phyloP scores from a whole-genome alignment of 2,888 invertebrate species.

The Pseudoips prasinana region DNA sequence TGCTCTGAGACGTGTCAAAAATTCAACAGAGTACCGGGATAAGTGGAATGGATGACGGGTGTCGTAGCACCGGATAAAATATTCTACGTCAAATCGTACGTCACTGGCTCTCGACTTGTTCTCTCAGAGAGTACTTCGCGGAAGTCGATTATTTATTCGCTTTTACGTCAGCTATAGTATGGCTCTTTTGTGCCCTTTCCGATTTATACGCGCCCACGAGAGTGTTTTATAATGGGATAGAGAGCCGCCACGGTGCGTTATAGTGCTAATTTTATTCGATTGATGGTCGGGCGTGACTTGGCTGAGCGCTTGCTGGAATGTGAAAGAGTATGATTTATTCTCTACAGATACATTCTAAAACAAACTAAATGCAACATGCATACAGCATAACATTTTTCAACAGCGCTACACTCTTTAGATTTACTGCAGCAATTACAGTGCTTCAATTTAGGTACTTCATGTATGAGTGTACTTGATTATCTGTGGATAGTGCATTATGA shows the following conservation, averaged over 20 bases:
- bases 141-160: constrained; percentile 78
- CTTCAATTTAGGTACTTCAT: background rate
- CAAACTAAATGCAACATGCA: too few species aligned
- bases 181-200: constrained; percentile 65
- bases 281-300: constrained; percentile 13
- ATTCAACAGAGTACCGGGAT: constrained; percentile 76
- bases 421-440: background rate
- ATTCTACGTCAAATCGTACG: constrained; percentile 80
- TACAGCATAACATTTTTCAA: too few species aligned
- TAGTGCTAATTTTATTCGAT: constrained; percentile 36
- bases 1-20: constrained; percentile 73
- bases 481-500: constrained; percentile 55
- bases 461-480: constrained; percentile 32
- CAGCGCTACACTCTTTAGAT: too few species aligned
- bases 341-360: too few species aligned
- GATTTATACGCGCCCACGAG: constrained; percentile 59
- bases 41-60: constrained; percentile 78
- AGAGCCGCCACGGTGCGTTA: constrained; percentile 25
- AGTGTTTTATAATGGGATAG: constrained; percentile 43
- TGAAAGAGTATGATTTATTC: too few species aligned
- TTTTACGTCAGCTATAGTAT: constrained; percentile 66
- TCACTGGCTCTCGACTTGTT: constrained; percentile 75
- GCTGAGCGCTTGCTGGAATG: too few species aligned
- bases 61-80: constrained; percentile 72
- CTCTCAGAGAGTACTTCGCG: constrained; percentile 71